Conservation (phyloP, 1,140 invertebrate genomes). For the Dreissena polymorpha region DNA sequence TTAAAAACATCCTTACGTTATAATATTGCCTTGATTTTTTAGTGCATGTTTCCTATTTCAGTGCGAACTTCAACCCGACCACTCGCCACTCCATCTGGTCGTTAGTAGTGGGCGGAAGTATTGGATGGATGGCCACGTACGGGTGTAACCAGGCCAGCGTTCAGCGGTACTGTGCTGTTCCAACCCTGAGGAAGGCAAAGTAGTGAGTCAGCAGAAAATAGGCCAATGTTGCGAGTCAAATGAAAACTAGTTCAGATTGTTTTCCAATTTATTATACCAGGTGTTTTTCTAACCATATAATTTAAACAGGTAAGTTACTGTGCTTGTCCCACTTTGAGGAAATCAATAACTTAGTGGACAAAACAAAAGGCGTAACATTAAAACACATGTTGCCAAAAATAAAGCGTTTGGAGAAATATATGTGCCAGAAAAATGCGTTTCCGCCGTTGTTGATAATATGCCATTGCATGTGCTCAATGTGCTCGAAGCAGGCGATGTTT, state of each 20-base stretch:
- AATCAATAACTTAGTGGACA: background rate
- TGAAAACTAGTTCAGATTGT: background rate
- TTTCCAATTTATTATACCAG: background rate
- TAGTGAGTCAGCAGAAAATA: constrained; percentile 53
- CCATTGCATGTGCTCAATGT: background rate
- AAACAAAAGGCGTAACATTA: background rate
- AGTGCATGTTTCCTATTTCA: constrained; percentile 37
- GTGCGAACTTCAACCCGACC: constrained; percentile 74
- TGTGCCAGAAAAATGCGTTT: too few species aligned
- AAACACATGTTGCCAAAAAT: background rate
- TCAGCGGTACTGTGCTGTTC: constrained; percentile 69
- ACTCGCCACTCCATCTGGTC: constrained; percentile 76
- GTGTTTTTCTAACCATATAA: background rate
- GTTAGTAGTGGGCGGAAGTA: constrained; percentile 70
- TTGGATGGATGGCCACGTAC: constrained; percentile 65
- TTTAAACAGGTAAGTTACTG: too few species aligned
- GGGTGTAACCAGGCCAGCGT: constrained; percentile 72
- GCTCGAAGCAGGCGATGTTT: too few species aligned
- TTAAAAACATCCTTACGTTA: background rate
- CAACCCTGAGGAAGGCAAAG: constrained; percentile 62
- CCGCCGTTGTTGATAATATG: background rate
- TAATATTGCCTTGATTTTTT: too few species aligned
- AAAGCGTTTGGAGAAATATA: too few species aligned
- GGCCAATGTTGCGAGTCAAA: background rate
- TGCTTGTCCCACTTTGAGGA: background rate